Evolutionary conservation across 2,797 vertebrate species (phyloP).

Genomic region (Lutjanus argentimaculatus): DNA sequence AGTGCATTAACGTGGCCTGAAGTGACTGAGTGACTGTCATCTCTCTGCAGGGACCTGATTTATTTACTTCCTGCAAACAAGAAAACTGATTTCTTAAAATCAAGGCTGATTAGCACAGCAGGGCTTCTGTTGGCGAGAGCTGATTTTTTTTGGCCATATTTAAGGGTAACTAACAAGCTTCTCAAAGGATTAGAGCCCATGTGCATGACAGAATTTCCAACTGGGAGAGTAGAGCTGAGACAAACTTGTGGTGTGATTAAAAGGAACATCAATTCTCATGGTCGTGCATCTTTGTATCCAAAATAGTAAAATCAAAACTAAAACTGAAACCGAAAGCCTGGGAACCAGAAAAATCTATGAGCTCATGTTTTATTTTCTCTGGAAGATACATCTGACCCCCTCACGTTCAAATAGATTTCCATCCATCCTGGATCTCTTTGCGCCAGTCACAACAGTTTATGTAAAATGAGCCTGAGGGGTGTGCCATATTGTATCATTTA

Average conservation of each 20-base stretch:
- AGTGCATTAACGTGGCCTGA: not conserved
- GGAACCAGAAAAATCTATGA: too few relatives aligned
- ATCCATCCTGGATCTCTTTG: too few relatives aligned
- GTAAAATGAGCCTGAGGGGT: too few relatives aligned
- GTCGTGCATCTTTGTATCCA: not conserved
- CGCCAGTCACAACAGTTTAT: too few relatives aligned
- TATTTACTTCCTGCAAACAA: not conserved
- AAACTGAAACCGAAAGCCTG: not conserved
- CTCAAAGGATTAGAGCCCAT: not conserved
- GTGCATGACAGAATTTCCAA: not conserved
- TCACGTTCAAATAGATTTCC: too few relatives aligned
- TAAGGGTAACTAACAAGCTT: not conserved
- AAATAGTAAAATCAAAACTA: not conserved
- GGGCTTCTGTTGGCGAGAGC: not conserved
- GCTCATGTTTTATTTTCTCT: too few relatives aligned
- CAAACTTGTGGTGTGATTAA: not conserved
- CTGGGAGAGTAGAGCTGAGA: not conserved
- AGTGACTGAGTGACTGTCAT: not conserved
- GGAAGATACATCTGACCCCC: too few relatives aligned
- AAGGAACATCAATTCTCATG: not conserved
- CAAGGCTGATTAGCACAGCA: not conserved
- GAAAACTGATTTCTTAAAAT: not conserved
- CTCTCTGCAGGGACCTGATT: constrained; percentile 15
- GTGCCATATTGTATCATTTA: too few relatives aligned
- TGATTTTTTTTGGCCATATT: not conserved